Percentiles rank a stretch among this genome's conserved stretches.
phyloP scores from a whole-genome alignment of 2,113 vertebrate species.

The Paracanthobrama guichenoti region DNA sequence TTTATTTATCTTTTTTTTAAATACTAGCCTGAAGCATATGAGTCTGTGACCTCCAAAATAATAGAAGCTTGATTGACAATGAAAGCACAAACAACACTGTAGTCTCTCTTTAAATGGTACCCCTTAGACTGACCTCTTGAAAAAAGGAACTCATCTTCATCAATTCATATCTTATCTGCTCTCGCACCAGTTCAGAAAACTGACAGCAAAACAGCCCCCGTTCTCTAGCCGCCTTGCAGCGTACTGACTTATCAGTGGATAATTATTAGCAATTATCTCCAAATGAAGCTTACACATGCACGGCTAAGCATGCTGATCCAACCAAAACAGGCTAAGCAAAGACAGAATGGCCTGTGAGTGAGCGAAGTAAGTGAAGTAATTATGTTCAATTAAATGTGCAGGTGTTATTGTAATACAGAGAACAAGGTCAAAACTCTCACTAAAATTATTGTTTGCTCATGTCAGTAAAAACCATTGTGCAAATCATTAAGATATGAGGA shows the following conservation, averaged over 20 bases:
- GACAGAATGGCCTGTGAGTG: slow-evolving; percentile 67
- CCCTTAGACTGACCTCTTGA: slow-evolving; percentile 27
- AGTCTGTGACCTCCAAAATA: slow-evolving; percentile 69
- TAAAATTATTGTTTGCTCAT: slow-evolving; percentile 53
- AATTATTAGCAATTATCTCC: slow-evolving; percentile 74
- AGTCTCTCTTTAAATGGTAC: slow-evolving; percentile 48
- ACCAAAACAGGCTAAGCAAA: slow-evolving; percentile 66
- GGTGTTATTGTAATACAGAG: slow-evolving; percentile 67
- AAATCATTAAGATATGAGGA: slow-evolving; percentile 50
- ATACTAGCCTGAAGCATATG: slow-evolving; percentile 59
- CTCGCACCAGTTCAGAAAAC: neutral
- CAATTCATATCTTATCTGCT: neutral
- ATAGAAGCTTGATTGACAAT: slow-evolving; percentile 69
- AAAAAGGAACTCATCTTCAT: neutral
- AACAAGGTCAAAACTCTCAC: slow-evolving; percentile 64
- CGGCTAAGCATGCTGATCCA: slow-evolving; percentile 64
- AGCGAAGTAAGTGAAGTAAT: slow-evolving; percentile 74
- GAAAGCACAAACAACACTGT: slow-evolving; percentile 48
- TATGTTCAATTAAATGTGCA: slow-evolving; percentile 71
- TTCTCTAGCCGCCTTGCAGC: slow-evolving; percentile 44
- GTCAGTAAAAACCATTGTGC: slow-evolving; percentile 49
- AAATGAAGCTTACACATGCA: slow-evolving; percentile 64
- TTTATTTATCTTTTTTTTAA: slow-evolving; percentile 61
- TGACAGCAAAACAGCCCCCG: slow-evolving; percentile 19
- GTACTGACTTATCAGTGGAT: slow-evolving; percentile 63